A percentile compares a stretch with the other conserved stretches of the same genome.
phyloP scores from a whole-genome alignment of 2,888 invertebrate genomes.

The Pterostichus niger region DNA sequence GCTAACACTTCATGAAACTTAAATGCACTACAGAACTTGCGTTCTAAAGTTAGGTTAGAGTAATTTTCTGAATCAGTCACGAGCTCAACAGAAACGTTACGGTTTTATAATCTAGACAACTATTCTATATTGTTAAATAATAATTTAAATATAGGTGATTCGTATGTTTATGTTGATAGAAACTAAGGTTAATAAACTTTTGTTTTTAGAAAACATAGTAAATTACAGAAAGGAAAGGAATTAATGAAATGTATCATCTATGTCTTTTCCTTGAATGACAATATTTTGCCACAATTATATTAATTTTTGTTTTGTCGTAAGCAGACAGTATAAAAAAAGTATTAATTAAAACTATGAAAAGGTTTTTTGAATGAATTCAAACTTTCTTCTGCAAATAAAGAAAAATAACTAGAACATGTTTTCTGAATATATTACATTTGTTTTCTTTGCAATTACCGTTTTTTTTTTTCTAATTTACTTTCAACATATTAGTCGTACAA shows the following conservation, averaged over 20 bases:
- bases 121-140: slow-evolving; percentile 15
- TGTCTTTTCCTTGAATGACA: slow-evolving; percentile 2
- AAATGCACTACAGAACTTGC: too few species aligned
- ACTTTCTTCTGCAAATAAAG: slow-evolving; percentile 41
- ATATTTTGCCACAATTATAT: background rate
- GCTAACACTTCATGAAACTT: too few species aligned
- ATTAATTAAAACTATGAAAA: slow-evolving; percentile 20
- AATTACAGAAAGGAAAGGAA: slow-evolving; percentile 18
- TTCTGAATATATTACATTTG: slow-evolving; percentile 40
- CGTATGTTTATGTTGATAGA: background rate
- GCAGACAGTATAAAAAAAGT: background rate
- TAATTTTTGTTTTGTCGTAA: background rate
- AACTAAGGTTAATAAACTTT: slow-evolving; percentile 34
- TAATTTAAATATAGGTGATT: slow-evolving; percentile 34
- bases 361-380: slow-evolving; percentile 4
- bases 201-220: background rate
- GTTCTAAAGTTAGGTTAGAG: too few species aligned
- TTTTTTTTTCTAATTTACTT: slow-evolving; percentile 2
- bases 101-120: slow-evolving; percentile 38
- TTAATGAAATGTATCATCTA: slow-evolving; percentile 1
- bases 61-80: too few species aligned
- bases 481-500: background rate
- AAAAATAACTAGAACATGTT: slow-evolving; percentile 30
- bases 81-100: background rate
- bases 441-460: slow-evolving; percentile 20